Evolutionary conservation across 1,140 invertebrate genomes (phyloP).

Genomic region (Cydia amplana): DNA sequence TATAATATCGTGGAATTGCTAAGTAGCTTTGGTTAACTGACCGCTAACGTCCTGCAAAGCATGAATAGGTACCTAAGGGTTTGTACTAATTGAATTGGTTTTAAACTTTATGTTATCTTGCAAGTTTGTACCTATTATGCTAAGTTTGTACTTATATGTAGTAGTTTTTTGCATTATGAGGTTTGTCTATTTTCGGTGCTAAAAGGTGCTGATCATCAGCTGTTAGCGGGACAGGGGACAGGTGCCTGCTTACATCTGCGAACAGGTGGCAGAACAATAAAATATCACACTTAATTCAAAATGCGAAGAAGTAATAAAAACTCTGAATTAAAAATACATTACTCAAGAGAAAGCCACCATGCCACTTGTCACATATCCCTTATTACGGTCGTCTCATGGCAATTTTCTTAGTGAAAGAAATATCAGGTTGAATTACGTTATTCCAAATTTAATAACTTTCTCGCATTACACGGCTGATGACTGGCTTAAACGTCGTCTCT

Average conservation of each 20-base stretch:
- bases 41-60: constrained; percentile 32
- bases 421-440: constrained; percentile 3
- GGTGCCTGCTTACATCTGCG: constrained; percentile 9
- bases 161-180: background rate
- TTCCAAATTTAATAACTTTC: constrained; percentile 5
- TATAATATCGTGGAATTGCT: constrained; percentile 33
- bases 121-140: background rate
- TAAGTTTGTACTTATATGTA: background rate
- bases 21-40: constrained; percentile 35
- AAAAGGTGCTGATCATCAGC: background rate
- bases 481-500: background rate
- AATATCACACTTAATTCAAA: constrained; percentile 12
- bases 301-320: constrained; percentile 27
- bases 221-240: background rate
- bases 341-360: constrained; percentile 27
- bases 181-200: constrained; percentile 2
- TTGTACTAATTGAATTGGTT: background rate
- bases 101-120: background rate
- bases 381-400: constrained; percentile 6
- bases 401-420: constrained; percentile 27
- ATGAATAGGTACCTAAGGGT: background rate
- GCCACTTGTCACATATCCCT: constrained; percentile 24
- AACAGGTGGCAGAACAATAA: constrained; percentile 21
- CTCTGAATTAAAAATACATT: constrained; percentile 18
- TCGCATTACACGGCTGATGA: constrained; percentile 1